Evolutionary conservation across 2,888 invertebrate genomes (phyloP), one percentile per base, ranked within the genome.

Genomic region (Camptogramma bilineatum): DNA sequence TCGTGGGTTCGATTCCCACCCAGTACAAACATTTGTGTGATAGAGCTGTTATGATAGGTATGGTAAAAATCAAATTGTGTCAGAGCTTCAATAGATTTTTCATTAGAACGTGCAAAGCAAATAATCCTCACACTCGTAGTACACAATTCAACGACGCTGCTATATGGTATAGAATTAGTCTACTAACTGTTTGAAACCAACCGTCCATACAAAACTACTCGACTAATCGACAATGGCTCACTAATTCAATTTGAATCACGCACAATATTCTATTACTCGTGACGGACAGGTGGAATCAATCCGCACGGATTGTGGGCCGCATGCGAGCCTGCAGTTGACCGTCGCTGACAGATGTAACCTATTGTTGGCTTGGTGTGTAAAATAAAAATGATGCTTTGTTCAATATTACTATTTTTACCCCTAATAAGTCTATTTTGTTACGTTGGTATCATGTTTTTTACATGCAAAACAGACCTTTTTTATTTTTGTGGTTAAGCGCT

Each of bases 241-340:
- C 86, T 89, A 90, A 91, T 91, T 90, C 91, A 89, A 91, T 90
- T 90, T 86, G 87, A 88, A 88, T 90, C 90, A 85, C 84, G 84
- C 87, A 89, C 91, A 91, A 89, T 90, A 91, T 91, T 92, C 89
- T 91, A 91, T 92, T 91, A 90, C 88, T 90, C 84, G 86, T 89
- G 91, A 90, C 80, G 85, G 91, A 89, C 92, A 91, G 91, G 89
- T 90, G 91, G 91, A 92, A 92, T 91, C 90, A 90, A 90, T 86
- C 86, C 80, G 75, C 57, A 51, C 71, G 66, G 68, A 62, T 67
- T 70, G 69, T 68, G 69, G 55, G 55, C 53, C 66, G 64, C 60
- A 67, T 67, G 31, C 54, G 51, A 24, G 62, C 64, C 63, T 70
- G 71, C 62, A 68, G 54, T 61, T 64, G 66, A 60, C 66, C 47